Conservation (phyloP, 2,888 invertebrate species). For the Eilema griseolum region DNA sequence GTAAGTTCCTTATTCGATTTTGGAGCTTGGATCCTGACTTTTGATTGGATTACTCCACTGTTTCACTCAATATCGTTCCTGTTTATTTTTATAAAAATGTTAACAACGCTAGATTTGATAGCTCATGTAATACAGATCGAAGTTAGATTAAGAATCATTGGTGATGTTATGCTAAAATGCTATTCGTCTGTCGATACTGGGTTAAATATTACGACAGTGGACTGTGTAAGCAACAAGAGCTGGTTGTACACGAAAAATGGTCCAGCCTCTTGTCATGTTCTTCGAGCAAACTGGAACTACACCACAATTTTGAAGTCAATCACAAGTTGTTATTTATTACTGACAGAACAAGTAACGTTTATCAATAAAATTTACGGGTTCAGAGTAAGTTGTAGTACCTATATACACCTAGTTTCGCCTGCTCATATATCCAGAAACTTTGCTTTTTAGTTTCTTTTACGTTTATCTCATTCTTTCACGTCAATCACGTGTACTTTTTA, state of each 20-base stretch:
- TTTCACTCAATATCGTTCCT: conserved; percentile 62
- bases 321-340: conserved; percentile 68
- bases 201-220: conserved; percentile 40
- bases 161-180: conserved; percentile 58
- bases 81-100: conserved; percentile 71
- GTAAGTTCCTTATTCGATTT: conserved; percentile 61
- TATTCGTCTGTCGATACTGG: conserved; percentile 47
- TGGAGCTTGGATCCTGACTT: conserved; percentile 62
- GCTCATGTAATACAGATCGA: conserved; percentile 69
- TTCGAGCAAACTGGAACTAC: conserved; percentile 31
- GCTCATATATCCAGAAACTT: background rate
- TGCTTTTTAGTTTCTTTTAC: background rate
- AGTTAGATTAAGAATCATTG: conserved; percentile 63
- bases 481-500: background rate
- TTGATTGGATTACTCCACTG: conserved; percentile 56
- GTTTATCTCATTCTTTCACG: background rate
- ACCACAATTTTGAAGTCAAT: conserved; percentile 58
- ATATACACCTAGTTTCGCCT: background rate
- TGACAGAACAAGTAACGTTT: conserved; percentile 71
- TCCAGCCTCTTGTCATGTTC: conserved; percentile 8
- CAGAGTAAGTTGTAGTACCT: conserved; percentile 69
- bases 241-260: conserved; percentile 57
- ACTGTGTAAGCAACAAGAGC: conserved; percentile 56
- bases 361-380: conserved; percentile 75
- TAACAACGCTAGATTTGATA: conserved; percentile 69